These are phyloP conservation scores for Clanis bilineata DNA, from an alignment of 2,888 invertebrate genomes.

Conservation along the genomic window DNA sequence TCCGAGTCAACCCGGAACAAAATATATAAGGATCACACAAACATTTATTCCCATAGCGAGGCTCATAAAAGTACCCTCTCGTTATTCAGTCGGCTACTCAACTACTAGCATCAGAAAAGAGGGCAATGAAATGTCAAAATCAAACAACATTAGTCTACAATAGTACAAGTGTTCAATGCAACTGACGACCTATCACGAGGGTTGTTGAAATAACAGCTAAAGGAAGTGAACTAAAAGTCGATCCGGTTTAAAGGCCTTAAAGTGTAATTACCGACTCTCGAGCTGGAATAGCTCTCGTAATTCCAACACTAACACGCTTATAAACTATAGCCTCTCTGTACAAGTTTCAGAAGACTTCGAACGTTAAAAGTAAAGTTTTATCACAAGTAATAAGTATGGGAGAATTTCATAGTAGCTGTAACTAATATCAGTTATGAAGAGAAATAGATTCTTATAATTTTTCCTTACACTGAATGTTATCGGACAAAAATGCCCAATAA, in stretches of 20 bases:
- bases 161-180: background rate
- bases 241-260: constrained; percentile 28
- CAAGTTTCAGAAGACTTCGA: background rate
- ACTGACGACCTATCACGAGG: constrained; percentile 23
- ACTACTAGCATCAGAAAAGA: background rate
- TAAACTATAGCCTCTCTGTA: constrained; percentile 3
- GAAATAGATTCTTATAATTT: too few species aligned
- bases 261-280: constrained; percentile 30
- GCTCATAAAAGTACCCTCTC: background rate
- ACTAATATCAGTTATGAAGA: too few species aligned
- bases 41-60: background rate
- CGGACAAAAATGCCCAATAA: too few species aligned
- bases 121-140: background rate
- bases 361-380: constrained; percentile 8
- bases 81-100: background rate
- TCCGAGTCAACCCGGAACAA: background rate
- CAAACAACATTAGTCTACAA: background rate
- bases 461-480: too few species aligned
- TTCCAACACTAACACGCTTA: constrained; percentile 11
- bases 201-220: constrained; percentile 26
- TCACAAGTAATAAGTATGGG: background rate
- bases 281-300: constrained; percentile 17
- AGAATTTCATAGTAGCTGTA: background rate
- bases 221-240: constrained; percentile 26
- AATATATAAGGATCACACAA: background rate